Conservation (phyloP, 2,888 invertebrate genomes). For the Pardosa pseudoannulata region DNA sequence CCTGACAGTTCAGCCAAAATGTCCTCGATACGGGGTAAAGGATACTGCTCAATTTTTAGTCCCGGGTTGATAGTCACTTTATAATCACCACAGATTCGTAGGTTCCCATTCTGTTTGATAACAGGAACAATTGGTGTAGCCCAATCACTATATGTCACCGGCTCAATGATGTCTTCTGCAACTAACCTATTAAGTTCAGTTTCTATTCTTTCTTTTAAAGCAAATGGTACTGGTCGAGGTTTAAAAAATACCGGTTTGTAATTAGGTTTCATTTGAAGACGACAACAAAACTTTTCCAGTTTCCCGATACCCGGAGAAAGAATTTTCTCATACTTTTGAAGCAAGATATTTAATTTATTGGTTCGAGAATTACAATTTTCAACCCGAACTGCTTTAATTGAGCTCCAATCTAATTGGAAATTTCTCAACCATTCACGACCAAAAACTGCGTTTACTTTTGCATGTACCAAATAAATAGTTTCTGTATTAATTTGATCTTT, state of each 20-base stretch:
- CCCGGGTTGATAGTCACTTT: conserved; percentile 74
- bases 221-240: conserved; percentile 53
- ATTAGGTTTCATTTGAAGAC: conserved; percentile 55
- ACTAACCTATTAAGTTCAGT: conserved; percentile 46
- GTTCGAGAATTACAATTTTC: conserved; percentile 49
- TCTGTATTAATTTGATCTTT: conserved; percentile 47
- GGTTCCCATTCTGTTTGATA: conserved; percentile 60
- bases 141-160: conserved; percentile 51
- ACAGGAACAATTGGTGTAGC: conserved; percentile 52
- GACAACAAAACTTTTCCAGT: conserved; percentile 51
- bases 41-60: conserved; percentile 75
- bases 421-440: conserved; percentile 27
- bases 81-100: conserved; percentile 77
- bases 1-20: conserved; percentile 75
- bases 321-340: conserved; percentile 45
- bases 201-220: conserved; percentile 52
- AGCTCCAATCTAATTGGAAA: conserved; percentile 15
- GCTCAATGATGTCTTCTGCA: conserved; percentile 51
- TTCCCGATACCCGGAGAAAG: conserved; percentile 45
- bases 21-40: conserved; percentile 75
- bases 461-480: conserved; percentile 51
- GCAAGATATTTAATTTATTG: conserved; percentile 49
- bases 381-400: conserved; percentile 46
- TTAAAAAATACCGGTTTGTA: conserved; percentile 53
- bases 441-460: conserved; percentile 42